These are phyloP conservation scores for Seira sanloemensis DNA, from an alignment of 2,888 invertebrate species.

Conservation along the genomic window DNA sequence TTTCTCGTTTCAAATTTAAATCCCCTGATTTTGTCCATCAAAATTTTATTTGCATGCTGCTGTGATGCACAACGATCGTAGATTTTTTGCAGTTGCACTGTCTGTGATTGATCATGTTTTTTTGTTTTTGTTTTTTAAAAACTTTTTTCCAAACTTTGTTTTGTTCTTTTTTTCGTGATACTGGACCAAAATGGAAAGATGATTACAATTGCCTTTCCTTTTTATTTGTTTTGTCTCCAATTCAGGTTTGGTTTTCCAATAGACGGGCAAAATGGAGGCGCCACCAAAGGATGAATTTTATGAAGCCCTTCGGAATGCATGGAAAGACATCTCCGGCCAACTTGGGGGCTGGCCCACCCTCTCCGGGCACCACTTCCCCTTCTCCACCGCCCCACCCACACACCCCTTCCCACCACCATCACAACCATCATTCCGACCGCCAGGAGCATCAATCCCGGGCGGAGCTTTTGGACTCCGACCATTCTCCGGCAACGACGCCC, in stretches of 20 bases:
- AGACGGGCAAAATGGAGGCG: slow-evolving; percentile 99
- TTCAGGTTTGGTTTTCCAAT: slow-evolving; percentile 99
- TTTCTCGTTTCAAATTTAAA: not conserved
- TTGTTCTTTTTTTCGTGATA: slow-evolving; percentile 17
- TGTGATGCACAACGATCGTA: slow-evolving; percentile 18
- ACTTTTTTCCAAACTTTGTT: slow-evolving; percentile 21
- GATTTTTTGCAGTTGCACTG: slow-evolving; percentile 36
- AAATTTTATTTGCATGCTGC: slow-evolving; percentile 24
- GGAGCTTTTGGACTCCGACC: slow-evolving; percentile 51
- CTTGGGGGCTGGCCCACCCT: slow-evolving; percentile 75
- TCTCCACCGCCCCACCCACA: slow-evolving; percentile 76
- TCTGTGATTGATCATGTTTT: slow-evolving; percentile 22
- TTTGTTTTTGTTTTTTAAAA: slow-evolving; percentile 21
- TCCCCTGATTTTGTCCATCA: slow-evolving; percentile 5
- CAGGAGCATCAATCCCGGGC: slow-evolving; percentile 72
- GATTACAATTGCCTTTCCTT: slow-evolving; percentile 59
- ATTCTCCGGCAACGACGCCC: slow-evolving; percentile 60
- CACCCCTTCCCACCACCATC: slow-evolving; percentile 81
- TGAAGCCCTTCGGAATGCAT: slow-evolving; percentile 83
- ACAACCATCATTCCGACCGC: slow-evolving; percentile 78
- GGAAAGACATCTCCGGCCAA: slow-evolving; percentile 73
- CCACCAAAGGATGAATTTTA: slow-evolving; percentile 95
- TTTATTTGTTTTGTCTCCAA: slow-evolving; percentile 69
- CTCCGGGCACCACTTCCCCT: slow-evolving; percentile 78
- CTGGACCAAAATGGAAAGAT: slow-evolving; percentile 49